phyloP scores from a whole-genome alignment of 2,113 vertebrate species.

The Scomber japonicus region DNA sequence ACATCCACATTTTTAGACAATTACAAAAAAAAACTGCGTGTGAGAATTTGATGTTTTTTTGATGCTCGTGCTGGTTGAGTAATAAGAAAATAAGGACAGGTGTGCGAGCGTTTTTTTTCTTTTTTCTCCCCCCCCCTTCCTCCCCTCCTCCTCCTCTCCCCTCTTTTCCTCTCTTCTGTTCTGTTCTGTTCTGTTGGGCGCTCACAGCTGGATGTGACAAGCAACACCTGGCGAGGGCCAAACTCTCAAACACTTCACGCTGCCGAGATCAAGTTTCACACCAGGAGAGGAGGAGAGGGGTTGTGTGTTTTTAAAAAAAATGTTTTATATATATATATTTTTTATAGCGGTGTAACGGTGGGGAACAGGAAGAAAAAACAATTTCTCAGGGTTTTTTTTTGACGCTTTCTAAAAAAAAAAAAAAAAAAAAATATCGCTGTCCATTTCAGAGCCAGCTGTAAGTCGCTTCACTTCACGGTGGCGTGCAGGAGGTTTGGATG shows the following conservation, averaged over 20 bases:
- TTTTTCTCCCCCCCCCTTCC: too few species aligned
- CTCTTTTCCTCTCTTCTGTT: too few species aligned
- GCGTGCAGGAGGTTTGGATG: neutral
- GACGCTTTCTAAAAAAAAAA: neutral
- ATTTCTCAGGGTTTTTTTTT: slow-evolving; percentile 31
- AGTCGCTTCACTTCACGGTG: slow-evolving; percentile 11
- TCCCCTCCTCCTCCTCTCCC: too few species aligned
- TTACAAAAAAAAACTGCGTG: too few species aligned
- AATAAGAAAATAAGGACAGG: slow-evolving; percentile 64
- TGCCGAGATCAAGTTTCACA: slow-evolving; percentile 71
- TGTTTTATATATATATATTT: neutral
- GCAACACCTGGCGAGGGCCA: slow-evolving; percentile 82
- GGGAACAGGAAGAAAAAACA: neutral
- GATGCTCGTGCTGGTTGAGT: slow-evolving; percentile 25
- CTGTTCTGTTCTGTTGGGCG: slow-evolving; percentile 11
- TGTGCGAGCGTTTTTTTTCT: slow-evolving; percentile 31
- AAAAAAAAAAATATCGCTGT: slow-evolving; percentile 8
- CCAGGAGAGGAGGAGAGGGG: slow-evolving; percentile 34
- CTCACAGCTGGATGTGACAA: slow-evolving; percentile 81
- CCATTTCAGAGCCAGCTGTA: slow-evolving; percentile 1
- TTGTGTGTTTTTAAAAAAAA: neutral
- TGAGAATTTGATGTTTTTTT: slow-evolving; percentile 4
- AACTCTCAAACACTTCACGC: slow-evolving; percentile 76
- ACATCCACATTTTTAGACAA: too few species aligned
- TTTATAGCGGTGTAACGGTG: slow-evolving; percentile 1